Evolutionary conservation across 1,140 invertebrate species (phyloP), one percentile per base, ranked within the genome.

Genomic region (Ooceraea biroi): DNA sequence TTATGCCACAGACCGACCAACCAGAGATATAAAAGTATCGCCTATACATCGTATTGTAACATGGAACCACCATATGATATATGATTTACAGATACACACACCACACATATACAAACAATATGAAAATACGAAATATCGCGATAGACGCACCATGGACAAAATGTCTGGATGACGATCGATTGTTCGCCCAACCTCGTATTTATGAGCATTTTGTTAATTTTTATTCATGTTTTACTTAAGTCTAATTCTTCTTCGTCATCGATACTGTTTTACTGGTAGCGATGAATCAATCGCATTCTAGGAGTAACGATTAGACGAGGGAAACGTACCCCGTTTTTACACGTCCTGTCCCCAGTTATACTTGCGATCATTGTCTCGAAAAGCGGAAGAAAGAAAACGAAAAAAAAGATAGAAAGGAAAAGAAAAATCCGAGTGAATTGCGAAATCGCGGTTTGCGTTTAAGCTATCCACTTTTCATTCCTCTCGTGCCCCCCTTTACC

Each of bases 181-280:
- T 89, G 90, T 91, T 94, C 90, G 92, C 90, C 90, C 92, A 91
- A 90, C 88, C 88, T 93, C 90, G 91, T 92, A 92, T 93, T 92
- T 92, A 93, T 92, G 90, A 94, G 90, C 91, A 94, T 93, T 92
- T 93, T 94, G 92, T 94, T 94, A 92, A 93, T 91, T 92, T 91
- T 92, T 90, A 93, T 93, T 92, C 91, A 91, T 92, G 90, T 92
- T 92, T 93, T 91, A 92, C 88, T 91, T 92, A 92, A 93, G 90
- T 92, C 84, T 93, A 93, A 92, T 91, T 84, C 76, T 88, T 84
- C 66, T 90, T 82, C 50, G 65, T 86, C 82, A 85, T 88, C 76
- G 58, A 82, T 85, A 77, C 78, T 80, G 72, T 86, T 84, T 68
- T 78, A 68, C 22, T 85, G 19, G 61, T 76, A 83, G 58, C 65